Percentiles rank a stretch among this genome's conserved stretches.
Evolutionary conservation across 2,888 invertebrate genomes (phyloP).

Genomic region (Drymonia ruficornis): DNA sequence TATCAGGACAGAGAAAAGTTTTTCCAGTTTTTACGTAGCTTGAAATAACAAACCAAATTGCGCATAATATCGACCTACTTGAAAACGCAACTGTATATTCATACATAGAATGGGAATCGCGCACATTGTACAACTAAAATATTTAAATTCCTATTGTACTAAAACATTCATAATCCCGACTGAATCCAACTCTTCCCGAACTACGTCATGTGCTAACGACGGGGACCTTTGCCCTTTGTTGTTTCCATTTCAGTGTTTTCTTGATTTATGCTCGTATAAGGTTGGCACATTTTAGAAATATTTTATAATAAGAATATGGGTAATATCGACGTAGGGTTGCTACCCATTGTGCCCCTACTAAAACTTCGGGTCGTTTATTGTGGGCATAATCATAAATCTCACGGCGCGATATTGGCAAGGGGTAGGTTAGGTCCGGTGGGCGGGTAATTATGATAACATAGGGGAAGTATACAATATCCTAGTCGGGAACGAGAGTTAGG

Average conservation of each 20-base stretch:
- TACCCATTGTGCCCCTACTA: constrained; percentile 48
- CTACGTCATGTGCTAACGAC: background rate
- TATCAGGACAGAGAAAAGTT: no score
- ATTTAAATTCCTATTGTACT: background rate
- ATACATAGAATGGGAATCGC: no score
- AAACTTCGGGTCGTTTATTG: constrained; percentile 58
- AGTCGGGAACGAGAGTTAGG: constrained; percentile 12
- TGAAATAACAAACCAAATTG: no score
- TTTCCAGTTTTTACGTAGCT: no score
- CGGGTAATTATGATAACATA: constrained; percentile 56
- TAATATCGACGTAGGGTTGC: constrained; percentile 45
- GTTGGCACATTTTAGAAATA: constrained; percentile 36
- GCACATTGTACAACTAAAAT: background rate
- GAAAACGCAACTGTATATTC: no score
- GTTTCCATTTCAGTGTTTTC: background rate
- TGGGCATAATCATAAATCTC: constrained; percentile 60
- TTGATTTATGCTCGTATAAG: constrained; percentile 36
- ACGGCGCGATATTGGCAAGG: constrained; percentile 57
- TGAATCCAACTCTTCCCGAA: background rate
- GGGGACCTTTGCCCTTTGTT: background rate
- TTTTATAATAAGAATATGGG: constrained; percentile 39
- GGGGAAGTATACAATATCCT: constrained; percentile 26
- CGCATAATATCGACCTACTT: no score
- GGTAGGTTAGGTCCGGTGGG: constrained; percentile 39
- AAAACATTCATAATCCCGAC: background rate